phyloP scores from a whole-genome alignment of 2,888 invertebrate genomes.

The Lobophora halterata region DNA sequence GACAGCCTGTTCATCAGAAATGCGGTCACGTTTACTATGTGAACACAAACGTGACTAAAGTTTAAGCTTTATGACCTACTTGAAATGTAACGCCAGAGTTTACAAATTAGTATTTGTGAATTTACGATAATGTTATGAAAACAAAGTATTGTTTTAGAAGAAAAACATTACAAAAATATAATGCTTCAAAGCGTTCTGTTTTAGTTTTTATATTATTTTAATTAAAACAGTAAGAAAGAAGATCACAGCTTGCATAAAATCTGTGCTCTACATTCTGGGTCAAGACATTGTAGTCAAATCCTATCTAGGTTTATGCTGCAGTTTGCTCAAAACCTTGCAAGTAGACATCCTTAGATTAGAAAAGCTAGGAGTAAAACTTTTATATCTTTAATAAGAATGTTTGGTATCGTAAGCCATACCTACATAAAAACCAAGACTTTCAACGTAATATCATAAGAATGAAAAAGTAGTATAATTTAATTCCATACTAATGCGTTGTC shows the following conservation, averaged over 20 bases:
- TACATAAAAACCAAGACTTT: no score
- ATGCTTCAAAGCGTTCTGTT: no score
- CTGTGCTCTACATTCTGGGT: slow-evolving; percentile 2
- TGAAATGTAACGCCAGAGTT: no score
- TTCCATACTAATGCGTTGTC: no score
- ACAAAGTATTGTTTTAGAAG: no score
- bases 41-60: slow-evolving; percentile 12
- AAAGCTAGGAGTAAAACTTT: background rate
- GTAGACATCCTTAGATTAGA: slow-evolving; percentile 4
- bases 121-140: no score
- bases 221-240: slow-evolving; percentile 3
- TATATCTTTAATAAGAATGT: background rate
- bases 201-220: no score
- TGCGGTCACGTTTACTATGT: slow-evolving; percentile 9
- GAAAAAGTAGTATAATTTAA: no score
- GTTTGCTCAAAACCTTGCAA: slow-evolving; percentile 5
- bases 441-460: no score
- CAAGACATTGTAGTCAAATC: slow-evolving; percentile 2
- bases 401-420: no score
- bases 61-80: background rate
- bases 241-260: slow-evolving; percentile 1
- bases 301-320: slow-evolving; percentile 10
- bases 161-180: no score
- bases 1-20: slow-evolving; percentile 6
- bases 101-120: no score